Conservation (phyloP, 1,140 invertebrate species). For the Drosophila ercepeae region DNA sequence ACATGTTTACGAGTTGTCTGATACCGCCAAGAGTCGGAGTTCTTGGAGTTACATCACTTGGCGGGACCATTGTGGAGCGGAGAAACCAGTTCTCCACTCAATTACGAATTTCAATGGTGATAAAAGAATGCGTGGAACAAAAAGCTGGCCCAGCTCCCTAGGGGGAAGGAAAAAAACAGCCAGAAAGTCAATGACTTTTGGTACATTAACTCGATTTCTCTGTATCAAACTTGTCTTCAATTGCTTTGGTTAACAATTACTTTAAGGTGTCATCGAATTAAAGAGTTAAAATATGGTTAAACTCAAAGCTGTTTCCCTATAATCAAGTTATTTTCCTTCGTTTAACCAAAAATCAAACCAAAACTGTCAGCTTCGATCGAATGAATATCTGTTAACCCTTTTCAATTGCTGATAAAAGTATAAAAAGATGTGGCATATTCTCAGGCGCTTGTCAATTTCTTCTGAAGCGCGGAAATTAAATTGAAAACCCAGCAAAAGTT, state of each 20-base stretch:
- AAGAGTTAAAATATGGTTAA: background rate
- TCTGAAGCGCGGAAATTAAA: constrained; percentile 19
- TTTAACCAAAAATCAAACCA: background rate
- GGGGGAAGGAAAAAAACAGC: constrained; percentile 4
- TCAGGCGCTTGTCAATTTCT: constrained; percentile 29
- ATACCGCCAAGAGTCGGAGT: constrained; percentile 2
- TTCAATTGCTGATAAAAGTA: background rate
- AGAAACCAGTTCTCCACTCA: constrained; percentile 40
- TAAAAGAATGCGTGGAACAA: constrained; percentile 35
- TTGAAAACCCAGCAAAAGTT: background rate
- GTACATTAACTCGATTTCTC: background rate
- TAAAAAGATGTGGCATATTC: constrained; percentile 45
- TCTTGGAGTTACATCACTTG: constrained; percentile 32
- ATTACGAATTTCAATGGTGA: constrained; percentile 29
- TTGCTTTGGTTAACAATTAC: too few relatives aligned
- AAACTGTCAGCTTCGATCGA: background rate
- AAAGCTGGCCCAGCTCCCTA: constrained; percentile 19
- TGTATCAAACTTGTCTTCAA: too few relatives aligned
- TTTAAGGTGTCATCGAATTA: too few relatives aligned
- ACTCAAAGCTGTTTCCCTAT: background rate
- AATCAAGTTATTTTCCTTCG: background rate
- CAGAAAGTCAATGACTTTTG: constrained; percentile 34
- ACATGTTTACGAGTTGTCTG: constrained; percentile 33
- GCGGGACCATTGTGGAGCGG: constrained; percentile 16
- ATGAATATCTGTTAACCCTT: background rate